Percentiles rank a stretch among this genome's conserved stretches.
phyloP scores from a whole-genome alignment of 2,113 vertebrate genomes.

The Thymallus thymallus region DNA sequence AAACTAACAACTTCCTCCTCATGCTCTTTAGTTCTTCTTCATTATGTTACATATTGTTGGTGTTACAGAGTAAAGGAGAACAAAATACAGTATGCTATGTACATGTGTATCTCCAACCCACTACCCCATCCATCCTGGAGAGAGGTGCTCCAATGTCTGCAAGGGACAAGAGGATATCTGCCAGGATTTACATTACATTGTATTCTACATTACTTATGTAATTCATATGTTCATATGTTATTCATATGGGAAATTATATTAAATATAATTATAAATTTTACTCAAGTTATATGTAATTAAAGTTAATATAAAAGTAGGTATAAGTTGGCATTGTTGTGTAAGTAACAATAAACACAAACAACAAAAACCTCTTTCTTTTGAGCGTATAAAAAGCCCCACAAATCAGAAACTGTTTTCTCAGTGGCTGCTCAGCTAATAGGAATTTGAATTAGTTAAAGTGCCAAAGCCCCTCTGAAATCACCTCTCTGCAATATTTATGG shows the following conservation, averaged over 20 bases:
- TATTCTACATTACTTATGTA: constrained; percentile 63
- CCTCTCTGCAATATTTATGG: constrained; percentile 70
- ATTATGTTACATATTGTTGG: constrained; percentile 80
- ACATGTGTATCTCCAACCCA: constrained; percentile 54
- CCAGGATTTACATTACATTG: constrained; percentile 40
- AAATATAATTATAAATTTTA: constrained; percentile 41
- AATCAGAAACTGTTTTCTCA: constrained; percentile 32
- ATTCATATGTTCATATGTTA: not conserved
- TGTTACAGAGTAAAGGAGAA: constrained; percentile 64
- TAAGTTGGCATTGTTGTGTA: too few relatives aligned
- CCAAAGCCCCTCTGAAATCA: constrained; percentile 66
- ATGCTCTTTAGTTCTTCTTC: constrained; percentile 78
- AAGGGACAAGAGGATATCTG: not conserved
- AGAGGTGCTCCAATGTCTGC: constrained; percentile 12
- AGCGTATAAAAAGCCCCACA: constrained; percentile 45
- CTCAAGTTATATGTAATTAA: too few relatives aligned
- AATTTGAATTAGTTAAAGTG: constrained; percentile 75
- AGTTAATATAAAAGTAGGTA: too few relatives aligned
- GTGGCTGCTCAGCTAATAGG: constrained; percentile 46
- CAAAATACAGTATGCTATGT: constrained; percentile 37
- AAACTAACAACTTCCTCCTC: constrained; percentile 82
- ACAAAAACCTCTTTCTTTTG: not conserved
- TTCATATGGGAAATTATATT: constrained; percentile 42
- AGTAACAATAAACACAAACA: constrained; percentile 40
- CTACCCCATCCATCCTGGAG: constrained; percentile 66